Base-by-base conservation (phyloP, 1,140 invertebrate genomes). In the Hydropsyche tenuis region DNA sequence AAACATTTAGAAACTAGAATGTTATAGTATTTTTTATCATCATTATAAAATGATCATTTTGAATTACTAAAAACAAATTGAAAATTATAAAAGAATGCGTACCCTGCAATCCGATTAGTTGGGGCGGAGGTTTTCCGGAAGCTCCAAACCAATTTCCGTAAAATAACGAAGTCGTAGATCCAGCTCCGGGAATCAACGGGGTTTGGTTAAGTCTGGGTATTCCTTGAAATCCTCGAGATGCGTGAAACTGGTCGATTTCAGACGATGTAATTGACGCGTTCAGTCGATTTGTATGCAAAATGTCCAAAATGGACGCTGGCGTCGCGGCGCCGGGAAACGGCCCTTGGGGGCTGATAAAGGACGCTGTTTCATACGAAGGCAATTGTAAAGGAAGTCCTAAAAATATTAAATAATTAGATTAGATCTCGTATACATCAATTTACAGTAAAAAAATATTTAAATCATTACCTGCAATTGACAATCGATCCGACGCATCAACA, bases 81-180 rank as follows among this genome's bases (percentile, higher is more conserved):
- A 37, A 37, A 4, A 37, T 9, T n/a, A n/a, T n/a, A n/a, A 9
- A 9, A 37, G 9, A 37, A 37, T 37, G 3, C 30, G 9, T 77
- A 77, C 76, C 76, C 75, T 77, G 76, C 11, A 77, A 46, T 18
- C 73, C 76, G 16, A 77, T 46, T 1, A 77, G 51, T 48, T 77
- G 76, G 3, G 65, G 37, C 0, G 53, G 30, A 23, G 73, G 53
- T 68, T 77, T 77, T 65, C 73, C 75, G 1, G 75, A 45, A 3
- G 56, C 18, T 48, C 73, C 72, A 53, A 77, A 77, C 76, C 76
- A 77, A 51, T 71, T 73, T 42, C 76, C 73, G 20, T 77, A 77
- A 25, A 77, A 75, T 2, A 77, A 63, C 1, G 75, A 77, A 11
- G 43, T 62, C 6, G 68, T 23, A 12, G 75, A 27, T 0, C 72